Evolutionary conservation across 2,888 invertebrate genomes (phyloP), one percentile per base, ranked within the genome.

Genomic region (Tinea pellionella): DNA sequence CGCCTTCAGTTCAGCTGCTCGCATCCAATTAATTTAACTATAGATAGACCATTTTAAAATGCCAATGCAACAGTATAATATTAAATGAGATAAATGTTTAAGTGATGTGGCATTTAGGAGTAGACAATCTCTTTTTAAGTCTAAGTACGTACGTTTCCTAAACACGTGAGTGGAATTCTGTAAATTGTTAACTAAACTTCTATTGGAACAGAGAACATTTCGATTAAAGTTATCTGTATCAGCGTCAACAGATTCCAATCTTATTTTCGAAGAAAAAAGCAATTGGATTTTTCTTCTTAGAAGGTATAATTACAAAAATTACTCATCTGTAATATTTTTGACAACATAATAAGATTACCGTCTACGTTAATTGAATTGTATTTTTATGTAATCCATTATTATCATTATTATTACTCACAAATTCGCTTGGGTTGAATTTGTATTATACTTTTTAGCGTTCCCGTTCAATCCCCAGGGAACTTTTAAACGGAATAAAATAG

Each of bases 141-240:
- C 55, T 9, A 29, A 24, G 24, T 24, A 18, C 57, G 32, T 57
- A 57, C 53, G 47, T 4, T 53, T 24, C 12, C 24, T 30, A 32
- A 47, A 57, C 32, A 29, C 57, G 57, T 57, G 57, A 57, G 57
- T 57, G 8, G 57, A 57, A 57, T 57, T 57, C 32, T 24, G n/a
- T 29, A 29, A 55, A 29, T 47, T 55, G 55, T 2, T 18, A 24
- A 12, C 24, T 18, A 12, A 19, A 55, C 4, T 47, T 47, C 47
- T 47, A 47, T 47, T 47, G 47, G 47, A 15, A 47, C 7, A 47
- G 47, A 47, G n/a, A 47, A 47, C 47, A 16, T 47, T 47, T 47
- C 47, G 47, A 47, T 47, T 47, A 47, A 47, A 47, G 47, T 47
- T 47, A 47, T 13, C 13, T 13, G 42, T 42, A 42, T 47, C 47